These are phyloP conservation scores for Phyllotis vaccarum DNA, from an alignment of 2,797 vertebrate species.

Conservation along the genomic window DNA sequence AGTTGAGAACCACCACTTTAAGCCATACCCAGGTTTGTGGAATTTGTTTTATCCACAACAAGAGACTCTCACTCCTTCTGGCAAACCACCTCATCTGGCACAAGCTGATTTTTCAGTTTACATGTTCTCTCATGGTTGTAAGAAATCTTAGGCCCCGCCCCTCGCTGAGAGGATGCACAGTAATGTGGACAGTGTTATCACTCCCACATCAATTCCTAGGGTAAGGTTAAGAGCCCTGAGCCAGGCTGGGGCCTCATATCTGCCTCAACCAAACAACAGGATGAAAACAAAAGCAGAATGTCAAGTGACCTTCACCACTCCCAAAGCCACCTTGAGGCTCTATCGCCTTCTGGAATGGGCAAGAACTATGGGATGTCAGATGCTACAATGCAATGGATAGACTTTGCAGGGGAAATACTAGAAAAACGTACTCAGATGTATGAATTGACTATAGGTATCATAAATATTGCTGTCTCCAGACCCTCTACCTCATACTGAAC, in stretches of 20 bases:
- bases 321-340: neutral
- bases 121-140: neutral
- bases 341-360: neutral
- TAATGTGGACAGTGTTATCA: neutral
- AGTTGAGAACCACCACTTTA: neutral
- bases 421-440: neutral
- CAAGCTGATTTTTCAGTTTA: neutral
- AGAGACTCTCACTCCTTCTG: neutral
- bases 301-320: neutral
- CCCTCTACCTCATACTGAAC: neutral
- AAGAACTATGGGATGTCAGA: neutral
- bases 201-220: neutral
- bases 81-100: neutral
- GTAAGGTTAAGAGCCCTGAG: neutral
- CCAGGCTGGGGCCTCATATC: neutral
- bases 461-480: neutral
- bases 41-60: neutral
- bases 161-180: neutral
- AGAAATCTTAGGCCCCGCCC: slow-evolving; percentile 15
- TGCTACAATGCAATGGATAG: neutral
- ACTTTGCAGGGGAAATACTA: neutral
- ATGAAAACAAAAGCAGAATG: neutral
- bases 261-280: neutral
- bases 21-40: neutral
- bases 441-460: neutral